These are phyloP conservation scores for Desmodus rotundus DNA, from an alignment of 2,113 vertebrate species.

Conservation along the genomic window DNA sequence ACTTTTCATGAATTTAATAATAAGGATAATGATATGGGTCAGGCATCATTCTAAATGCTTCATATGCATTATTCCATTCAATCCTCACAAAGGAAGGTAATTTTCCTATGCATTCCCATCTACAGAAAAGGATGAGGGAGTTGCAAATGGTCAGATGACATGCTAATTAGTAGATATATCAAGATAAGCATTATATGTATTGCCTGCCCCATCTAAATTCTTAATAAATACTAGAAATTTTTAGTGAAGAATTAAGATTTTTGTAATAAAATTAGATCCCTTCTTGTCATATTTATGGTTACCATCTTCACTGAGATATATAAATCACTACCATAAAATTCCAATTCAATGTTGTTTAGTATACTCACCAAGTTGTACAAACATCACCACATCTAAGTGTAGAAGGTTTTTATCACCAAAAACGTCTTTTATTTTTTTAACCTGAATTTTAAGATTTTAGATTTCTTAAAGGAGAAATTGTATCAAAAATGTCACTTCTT, in stretches of 20 bases:
- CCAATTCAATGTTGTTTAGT: background rate
- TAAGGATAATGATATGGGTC: background rate
- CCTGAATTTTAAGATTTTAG: background rate
- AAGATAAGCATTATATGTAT: background rate
- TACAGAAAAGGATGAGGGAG: background rate
- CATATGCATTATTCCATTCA: background rate
- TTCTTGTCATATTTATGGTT: background rate
- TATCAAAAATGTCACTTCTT: background rate
- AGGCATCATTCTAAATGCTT: conserved; percentile 22
- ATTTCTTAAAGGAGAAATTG: background rate
- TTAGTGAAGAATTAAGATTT: background rate
- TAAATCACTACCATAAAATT: background rate
- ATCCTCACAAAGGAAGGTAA: background rate
- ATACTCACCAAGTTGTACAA: background rate
- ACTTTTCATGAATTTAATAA: conserved; percentile 40
- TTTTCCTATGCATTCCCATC: background rate
- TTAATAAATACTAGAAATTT: background rate
- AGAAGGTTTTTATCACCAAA: background rate
- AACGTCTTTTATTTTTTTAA: background rate
- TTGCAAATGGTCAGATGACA: background rate
- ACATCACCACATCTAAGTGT: background rate
- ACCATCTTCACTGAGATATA: background rate
- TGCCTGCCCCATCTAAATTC: background rate
- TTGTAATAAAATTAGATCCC: background rate
- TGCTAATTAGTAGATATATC: background rate